Percentiles rank a stretch among this genome's conserved stretches.
These are phyloP conservation scores for Corythornis madagascariensis DNA, from an alignment of 2,113 vertebrate species.

Conservation along the genomic window DNA sequence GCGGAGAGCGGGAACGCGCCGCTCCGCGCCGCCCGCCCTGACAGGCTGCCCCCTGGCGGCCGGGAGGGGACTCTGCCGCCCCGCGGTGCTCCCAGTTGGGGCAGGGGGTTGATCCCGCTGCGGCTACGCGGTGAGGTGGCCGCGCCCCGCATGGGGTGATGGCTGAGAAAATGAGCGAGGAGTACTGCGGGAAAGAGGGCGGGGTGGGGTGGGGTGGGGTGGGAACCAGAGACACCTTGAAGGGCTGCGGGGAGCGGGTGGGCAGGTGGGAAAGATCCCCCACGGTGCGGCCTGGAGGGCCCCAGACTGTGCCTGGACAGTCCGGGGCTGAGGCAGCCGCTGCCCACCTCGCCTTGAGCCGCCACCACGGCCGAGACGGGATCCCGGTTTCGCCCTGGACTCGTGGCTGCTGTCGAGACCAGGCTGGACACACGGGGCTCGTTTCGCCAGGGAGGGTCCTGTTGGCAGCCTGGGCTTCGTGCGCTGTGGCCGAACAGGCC, in stretches of 20 bases:
- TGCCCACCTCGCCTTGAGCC: not conserved
- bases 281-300: not conserved
- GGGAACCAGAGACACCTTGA: too few relatives aligned
- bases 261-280: not conserved
- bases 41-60: not conserved
- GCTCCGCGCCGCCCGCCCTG: too few relatives aligned
- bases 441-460: accelerated
- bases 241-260: not conserved
- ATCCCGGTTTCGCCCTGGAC: not conserved
- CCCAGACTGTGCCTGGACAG: not conserved
- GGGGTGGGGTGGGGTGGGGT: not conserved
- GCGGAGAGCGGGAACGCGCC: not conserved
- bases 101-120: too few relatives aligned
- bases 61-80: not conserved
- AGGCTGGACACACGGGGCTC: accelerated
- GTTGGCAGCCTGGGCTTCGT: accelerated
- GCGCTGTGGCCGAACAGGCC: accelerated
- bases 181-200: not conserved
- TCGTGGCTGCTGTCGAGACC: not conserved
- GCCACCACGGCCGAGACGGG: accelerated
- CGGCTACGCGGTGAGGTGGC: not conserved
- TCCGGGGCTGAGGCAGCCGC: not conserved
- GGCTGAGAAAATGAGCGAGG: not conserved
- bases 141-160: not conserved
- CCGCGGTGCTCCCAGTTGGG: not conserved